phyloP scores from a whole-genome alignment of 2,797 vertebrate genomes.

The Miichthys miiuy region DNA sequence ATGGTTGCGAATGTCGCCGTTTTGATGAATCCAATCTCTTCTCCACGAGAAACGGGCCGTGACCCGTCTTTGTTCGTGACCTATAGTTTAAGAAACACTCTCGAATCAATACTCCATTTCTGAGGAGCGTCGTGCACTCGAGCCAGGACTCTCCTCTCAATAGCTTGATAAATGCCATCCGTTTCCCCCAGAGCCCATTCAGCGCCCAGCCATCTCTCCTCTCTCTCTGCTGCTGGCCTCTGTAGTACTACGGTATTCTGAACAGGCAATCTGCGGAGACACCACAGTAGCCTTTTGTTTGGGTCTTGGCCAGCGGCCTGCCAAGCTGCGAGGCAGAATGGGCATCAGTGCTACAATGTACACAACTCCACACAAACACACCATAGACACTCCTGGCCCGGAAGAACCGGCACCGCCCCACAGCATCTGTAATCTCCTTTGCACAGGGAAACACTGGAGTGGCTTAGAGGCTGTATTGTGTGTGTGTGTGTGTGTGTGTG shows the following conservation, averaged over 20 bases:
- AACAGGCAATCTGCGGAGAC: constrained; percentile 77
- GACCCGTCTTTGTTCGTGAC: constrained; percentile 43
- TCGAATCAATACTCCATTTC: constrained; percentile 61
- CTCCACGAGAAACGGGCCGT: background rate
- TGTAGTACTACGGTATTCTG: constrained; percentile 73
- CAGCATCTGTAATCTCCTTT: constrained; percentile 87
- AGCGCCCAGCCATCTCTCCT: constrained; percentile 59
- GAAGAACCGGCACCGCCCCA: constrained; percentile 79
- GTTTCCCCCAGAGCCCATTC: constrained; percentile 67
- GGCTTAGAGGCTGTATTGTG: constrained; percentile 75
- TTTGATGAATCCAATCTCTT: background rate
- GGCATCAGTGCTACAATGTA: constrained; percentile 69
- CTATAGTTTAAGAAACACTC: constrained; percentile 46
- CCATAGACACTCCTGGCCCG: constrained; percentile 53
- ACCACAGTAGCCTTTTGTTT: constrained; percentile 81
- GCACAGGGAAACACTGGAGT: constrained; percentile 84
- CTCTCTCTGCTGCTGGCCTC: constrained; percentile 58
- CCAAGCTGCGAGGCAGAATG: constrained; percentile 74
- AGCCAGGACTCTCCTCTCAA: constrained; percentile 60
- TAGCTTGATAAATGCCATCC: constrained; percentile 72
- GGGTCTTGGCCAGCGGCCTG: constrained; percentile 76
- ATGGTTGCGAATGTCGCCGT: too few relatives aligned
- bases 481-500: constrained; percentile 26
- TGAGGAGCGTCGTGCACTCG: constrained; percentile 44
- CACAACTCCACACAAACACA: constrained; percentile 45